These are phyloP conservation scores for Sycobia sp. DNA, from an alignment of 1,140 invertebrate species.

Conservation along the genomic window DNA sequence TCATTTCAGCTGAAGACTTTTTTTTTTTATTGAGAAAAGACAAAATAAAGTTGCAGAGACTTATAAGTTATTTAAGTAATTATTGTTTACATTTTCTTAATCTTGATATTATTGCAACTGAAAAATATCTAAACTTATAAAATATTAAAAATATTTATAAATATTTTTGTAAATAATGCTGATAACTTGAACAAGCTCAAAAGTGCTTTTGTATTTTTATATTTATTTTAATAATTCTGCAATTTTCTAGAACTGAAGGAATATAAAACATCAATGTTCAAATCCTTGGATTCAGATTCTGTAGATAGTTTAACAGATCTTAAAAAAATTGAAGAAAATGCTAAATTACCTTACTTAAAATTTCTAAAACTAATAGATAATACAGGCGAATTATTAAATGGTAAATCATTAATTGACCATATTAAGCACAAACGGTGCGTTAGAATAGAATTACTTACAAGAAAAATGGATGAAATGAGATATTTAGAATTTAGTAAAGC, in stretches of 20 bases:
- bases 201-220: not conserved
- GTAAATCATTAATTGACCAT: conserved; percentile 45
- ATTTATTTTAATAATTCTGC: conserved; percentile 11
- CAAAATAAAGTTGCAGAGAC: conserved; percentile 64
- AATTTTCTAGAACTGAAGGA: conserved; percentile 52
- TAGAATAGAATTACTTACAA: conserved; percentile 54
- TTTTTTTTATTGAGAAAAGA: conserved; percentile 69
- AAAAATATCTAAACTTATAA: not conserved
- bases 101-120: not conserved
- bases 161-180: no score
- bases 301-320: conserved; percentile 34
- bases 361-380: conserved; percentile 54
- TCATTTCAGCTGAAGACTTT: conserved; percentile 60
- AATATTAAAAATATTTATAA: not conserved
- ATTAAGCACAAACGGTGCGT: conserved; percentile 54
- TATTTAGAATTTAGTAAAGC: conserved; percentile 62
- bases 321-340: conserved; percentile 30
- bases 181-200: no score
- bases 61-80: conserved; percentile 66
- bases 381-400: conserved; percentile 52
- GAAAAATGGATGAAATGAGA: conserved; percentile 52
- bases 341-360: conserved; percentile 40
- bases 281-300: conserved; percentile 41
- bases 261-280: conserved; percentile 47
- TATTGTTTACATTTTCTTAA: not conserved